Conservation (phyloP, 2,888 invertebrate species). For the Linnaemya vulpina region DNA sequence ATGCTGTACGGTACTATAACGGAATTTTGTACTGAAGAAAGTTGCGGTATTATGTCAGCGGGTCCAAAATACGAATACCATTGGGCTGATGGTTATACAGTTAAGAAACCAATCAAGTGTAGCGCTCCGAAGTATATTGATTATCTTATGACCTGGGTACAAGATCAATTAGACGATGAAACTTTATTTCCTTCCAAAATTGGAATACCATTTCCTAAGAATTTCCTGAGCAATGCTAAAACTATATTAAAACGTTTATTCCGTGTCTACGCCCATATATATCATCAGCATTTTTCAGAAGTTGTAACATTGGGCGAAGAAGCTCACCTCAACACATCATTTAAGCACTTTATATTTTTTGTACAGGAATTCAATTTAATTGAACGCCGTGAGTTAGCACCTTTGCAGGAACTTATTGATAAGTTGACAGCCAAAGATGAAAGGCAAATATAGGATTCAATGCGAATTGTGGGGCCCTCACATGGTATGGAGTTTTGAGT, state of each 20-base stretch:
- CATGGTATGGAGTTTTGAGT: conserved; percentile 73
- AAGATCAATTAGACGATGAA: conserved; percentile 99
- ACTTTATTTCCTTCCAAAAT: conserved; percentile 99
- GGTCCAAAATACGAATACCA: conserved; percentile 99
- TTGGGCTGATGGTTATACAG: conserved; percentile 99
- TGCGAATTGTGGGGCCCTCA: conserved; percentile 53
- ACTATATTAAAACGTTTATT: conserved; percentile 99
- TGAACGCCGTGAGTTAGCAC: conserved; percentile 97
- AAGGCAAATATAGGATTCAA: conserved; percentile 86
- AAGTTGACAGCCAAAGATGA: conserved; percentile 95
- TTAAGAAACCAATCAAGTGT: conserved; percentile 99
- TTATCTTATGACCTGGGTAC: conserved; percentile 99
- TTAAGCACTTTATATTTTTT: conserved; percentile 99
- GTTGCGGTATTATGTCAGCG: conserved; percentile 99
- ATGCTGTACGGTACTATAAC: conserved; percentile 99
- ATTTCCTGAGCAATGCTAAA: conserved; percentile 97
- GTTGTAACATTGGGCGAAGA: conserved; percentile 99
- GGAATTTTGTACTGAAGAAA: conserved; percentile 99
- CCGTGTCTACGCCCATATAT: conserved; percentile 99
- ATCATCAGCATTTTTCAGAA: conserved; percentile 99
- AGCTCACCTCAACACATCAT: conserved; percentile 99
- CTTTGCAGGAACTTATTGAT: conserved; percentile 98
- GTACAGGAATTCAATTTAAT: conserved; percentile 98
- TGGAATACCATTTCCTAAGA: conserved; percentile 99
- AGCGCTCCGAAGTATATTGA: conserved; percentile 99